Conservation (phyloP, 2,888 invertebrate species). For the Saturnia japonica region DNA sequence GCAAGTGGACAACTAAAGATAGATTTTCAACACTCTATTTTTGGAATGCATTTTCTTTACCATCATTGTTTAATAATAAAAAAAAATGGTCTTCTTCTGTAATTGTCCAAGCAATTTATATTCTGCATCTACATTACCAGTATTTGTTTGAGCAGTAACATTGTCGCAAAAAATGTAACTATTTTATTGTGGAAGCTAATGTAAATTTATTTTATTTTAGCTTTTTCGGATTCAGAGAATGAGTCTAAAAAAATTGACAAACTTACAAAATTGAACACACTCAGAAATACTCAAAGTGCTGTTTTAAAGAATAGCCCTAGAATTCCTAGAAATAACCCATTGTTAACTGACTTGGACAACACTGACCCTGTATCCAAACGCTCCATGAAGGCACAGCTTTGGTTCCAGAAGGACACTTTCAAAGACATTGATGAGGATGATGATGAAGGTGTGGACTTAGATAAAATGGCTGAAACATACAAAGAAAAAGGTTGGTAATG, state of each 20-base stretch:
- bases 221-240: conserved; percentile 85
- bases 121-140: neutral
- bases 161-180: neutral
- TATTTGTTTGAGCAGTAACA: no score
- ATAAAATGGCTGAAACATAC: conserved; percentile 87
- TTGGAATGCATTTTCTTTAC: no score
- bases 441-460: conserved; percentile 94
- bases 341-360: conserved; percentile 90
- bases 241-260: conserved; percentile 66
- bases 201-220: conserved; percentile 41
- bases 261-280: conserved; percentile 68
- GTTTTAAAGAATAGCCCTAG: conserved; percentile 39
- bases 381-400: conserved; percentile 90
- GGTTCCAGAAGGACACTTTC: conserved; percentile 93
- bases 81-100: no score
- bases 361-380: conserved; percentile 88
- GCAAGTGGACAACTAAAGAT: no score
- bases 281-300: conserved; percentile 55
- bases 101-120: neutral
- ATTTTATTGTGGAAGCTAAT: neutral
- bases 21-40: no score
- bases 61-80: no score
- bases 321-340: conserved; percentile 83
- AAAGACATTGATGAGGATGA: conserved; percentile 90
- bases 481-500: conserved; percentile 84